Evolutionary conservation across 2,888 invertebrate species (phyloP).

Genomic region (Ophioninae sp.): DNA sequence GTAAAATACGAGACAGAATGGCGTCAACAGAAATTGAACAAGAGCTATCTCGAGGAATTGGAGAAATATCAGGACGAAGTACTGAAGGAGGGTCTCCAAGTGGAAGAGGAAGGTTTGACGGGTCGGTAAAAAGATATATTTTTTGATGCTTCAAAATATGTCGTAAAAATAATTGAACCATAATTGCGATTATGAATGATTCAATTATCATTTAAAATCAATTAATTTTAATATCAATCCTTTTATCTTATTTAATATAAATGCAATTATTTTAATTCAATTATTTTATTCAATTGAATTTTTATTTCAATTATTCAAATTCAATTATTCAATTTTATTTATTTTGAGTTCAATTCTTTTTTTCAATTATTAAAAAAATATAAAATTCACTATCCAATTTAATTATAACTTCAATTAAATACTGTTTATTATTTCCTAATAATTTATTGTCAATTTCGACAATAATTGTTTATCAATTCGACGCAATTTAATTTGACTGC

Average conservation of each 20-base stretch:
- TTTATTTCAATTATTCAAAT: no score
- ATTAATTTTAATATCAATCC: no score
- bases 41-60: conserved; percentile 89
- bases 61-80: conserved; percentile 92
- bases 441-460: background rate
- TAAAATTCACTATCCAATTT: no score
- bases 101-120: conserved; percentile 91
- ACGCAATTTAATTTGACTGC: background rate
- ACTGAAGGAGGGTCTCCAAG: conserved; percentile 90
- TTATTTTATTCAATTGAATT: no score
- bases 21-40: conserved; percentile 84
- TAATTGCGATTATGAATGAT: background rate
- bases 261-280: background rate
- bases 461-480: background rate
- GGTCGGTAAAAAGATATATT: conserved; percentile 80
- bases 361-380: no score
- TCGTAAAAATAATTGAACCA: background rate
- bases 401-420: background rate
- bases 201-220: background rate
- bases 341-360: no score
- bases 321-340: no score
- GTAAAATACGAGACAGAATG: conserved; percentile 82
- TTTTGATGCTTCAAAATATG: background rate
- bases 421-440: background rate
- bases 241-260: background rate